These are phyloP conservation scores for Gallinago media DNA, from an alignment of 2,113 vertebrate genomes.

Conservation along the genomic window DNA sequence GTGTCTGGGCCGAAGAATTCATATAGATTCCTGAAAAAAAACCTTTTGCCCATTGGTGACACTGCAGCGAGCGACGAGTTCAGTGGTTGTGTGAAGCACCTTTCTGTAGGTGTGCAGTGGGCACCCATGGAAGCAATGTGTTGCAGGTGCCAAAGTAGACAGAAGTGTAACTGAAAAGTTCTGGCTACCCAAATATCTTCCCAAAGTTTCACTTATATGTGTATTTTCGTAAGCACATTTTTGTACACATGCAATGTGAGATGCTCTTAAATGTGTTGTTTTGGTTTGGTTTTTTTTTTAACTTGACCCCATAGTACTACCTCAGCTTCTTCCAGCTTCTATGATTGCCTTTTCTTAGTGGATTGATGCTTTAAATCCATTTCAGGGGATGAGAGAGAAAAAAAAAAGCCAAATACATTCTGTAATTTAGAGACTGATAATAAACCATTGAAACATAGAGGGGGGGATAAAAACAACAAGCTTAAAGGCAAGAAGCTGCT, in stretches of 20 bases:
- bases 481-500: background rate
- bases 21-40: background rate
- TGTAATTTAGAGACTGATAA: background rate
- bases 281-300: background rate
- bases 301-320: constrained; percentile 7
- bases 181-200: background rate
- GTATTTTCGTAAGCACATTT: background rate
- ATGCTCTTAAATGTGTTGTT: background rate
- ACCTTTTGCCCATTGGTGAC: fast-evolving
- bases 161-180: background rate
- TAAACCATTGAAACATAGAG: background rate
- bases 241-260: background rate
- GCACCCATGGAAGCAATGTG: background rate
- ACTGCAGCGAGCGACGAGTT: background rate
- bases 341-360: background rate
- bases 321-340: constrained; percentile 6
- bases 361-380: background rate
- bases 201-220: background rate
- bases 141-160: background rate
- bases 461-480: background rate
- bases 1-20: background rate
- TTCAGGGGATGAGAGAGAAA: background rate
- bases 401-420: background rate
- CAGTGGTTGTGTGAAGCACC: background rate
- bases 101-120: background rate